Conservation (phyloP, 1,140 invertebrate genomes). For the Drosophila kanapiae region DNA sequence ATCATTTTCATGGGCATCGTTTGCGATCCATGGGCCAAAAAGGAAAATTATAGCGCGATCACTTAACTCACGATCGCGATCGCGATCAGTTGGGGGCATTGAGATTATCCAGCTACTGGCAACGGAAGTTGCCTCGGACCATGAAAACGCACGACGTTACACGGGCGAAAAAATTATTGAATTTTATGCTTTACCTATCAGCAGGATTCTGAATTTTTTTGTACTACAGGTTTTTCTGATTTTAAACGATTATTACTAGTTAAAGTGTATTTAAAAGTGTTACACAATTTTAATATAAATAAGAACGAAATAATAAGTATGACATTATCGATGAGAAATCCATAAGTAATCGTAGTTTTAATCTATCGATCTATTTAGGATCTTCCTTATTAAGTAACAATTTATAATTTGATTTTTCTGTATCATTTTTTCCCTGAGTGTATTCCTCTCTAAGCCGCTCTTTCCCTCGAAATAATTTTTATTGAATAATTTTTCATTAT, state of each 20-base stretch:
- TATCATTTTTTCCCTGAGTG: conserved; percentile 2
- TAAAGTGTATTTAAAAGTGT: too few species aligned
- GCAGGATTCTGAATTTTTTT: too few species aligned
- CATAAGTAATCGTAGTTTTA: too few species aligned
- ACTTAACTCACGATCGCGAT: conserved; percentile 84
- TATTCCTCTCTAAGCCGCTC: conserved; percentile 13
- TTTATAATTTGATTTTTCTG: too few species aligned
- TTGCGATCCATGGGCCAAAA: conserved; percentile 51
- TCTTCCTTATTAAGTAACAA: too few species aligned
- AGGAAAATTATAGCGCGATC: conserved; percentile 85
- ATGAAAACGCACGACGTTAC: conserved; percentile 65
- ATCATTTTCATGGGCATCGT: conserved; percentile 73
- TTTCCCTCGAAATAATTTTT: conserved; percentile 82
- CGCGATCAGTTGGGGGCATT: conserved; percentile 80
- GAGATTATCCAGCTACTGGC: conserved; percentile 80
- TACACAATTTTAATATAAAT: too few species aligned
- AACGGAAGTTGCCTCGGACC: conserved; percentile 66
- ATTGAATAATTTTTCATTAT: conserved; percentile 85
- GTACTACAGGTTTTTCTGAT: too few species aligned
- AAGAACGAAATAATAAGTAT: too few species aligned
- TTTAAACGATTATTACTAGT: too few species aligned
- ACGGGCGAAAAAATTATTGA: conserved; percentile 17
- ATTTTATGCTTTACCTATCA: not conserved
- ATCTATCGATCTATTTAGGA: too few species aligned
- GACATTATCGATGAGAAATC: too few species aligned